Percentiles rank a stretch among this genome's conserved stretches.
phyloP scores from a whole-genome alignment of 2,888 invertebrate genomes.

The Lasioglossum vierecki region DNA sequence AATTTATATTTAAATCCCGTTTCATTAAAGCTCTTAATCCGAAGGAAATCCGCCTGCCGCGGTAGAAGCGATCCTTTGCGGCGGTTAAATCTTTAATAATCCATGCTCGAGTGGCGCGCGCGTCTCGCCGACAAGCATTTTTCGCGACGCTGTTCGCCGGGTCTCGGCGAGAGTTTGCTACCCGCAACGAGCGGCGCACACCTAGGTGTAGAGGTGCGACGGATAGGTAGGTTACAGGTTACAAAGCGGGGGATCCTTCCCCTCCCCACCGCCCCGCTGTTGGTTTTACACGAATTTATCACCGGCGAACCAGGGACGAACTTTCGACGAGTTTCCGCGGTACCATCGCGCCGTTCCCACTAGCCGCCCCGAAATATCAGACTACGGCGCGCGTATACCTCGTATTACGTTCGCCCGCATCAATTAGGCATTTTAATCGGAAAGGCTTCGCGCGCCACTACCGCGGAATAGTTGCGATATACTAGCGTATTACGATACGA shows the following conservation, averaged over 20 bases:
- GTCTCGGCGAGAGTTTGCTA: background rate
- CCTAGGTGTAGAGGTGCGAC: background rate
- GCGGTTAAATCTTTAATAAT: conserved; percentile 53
- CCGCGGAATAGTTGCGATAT: conserved; percentile 71
- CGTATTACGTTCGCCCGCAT: conserved; percentile 68
- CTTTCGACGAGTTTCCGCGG: conserved; percentile 34
- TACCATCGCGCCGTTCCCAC: background rate
- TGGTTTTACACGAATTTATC: conserved; percentile 26
- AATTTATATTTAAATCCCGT: conserved; percentile 62
- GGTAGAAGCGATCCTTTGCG: conserved; percentile 41
- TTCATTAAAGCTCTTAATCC: conserved; percentile 52
- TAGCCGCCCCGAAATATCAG: conserved; percentile 49
- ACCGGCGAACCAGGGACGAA: background rate
- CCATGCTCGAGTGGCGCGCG: conserved; percentile 47
- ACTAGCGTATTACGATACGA: conserved; percentile 70
- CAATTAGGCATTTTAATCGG: conserved; percentile 73
- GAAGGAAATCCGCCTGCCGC: conserved; percentile 43
- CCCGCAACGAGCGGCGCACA: background rate
- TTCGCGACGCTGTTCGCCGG: conserved; percentile 19
- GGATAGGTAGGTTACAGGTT: background rate
- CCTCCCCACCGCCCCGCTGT: background rate
- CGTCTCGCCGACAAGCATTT: conserved; percentile 29
- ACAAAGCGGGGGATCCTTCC: background rate
- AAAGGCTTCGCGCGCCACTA: conserved; percentile 64
- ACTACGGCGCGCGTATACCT: conserved; percentile 12